Conservation (phyloP, 2,797 vertebrate genomes). For the Gila robusta region DNA sequence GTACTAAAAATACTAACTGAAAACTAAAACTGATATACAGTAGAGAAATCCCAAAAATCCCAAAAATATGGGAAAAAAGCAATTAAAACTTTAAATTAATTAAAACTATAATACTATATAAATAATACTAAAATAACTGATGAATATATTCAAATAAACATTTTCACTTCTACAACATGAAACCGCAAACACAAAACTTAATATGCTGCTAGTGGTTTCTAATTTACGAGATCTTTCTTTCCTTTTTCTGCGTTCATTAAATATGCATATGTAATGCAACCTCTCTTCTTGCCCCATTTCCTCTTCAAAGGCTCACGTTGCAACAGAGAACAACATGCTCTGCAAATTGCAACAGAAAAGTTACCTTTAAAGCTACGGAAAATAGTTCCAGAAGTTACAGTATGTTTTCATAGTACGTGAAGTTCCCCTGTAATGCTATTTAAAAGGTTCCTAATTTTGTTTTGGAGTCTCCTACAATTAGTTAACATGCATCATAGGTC, state of each 20-base stretch:
- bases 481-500: too few relatives aligned
- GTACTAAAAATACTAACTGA: neutral
- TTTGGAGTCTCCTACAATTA: neutral
- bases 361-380: neutral
- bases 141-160: neutral
- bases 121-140: neutral
- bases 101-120: neutral
- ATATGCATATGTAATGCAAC: slow-evolving; percentile 52
- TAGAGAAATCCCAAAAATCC: neutral
- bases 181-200: neutral
- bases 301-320: neutral
- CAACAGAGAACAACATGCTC: slow-evolving; percentile 17
- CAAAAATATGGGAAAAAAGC: neutral
- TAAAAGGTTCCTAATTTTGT: neutral
- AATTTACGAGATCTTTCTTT: neutral
- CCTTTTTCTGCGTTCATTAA: slow-evolving; percentile 54
- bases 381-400: neutral
- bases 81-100: neutral
- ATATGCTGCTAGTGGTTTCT: neutral
- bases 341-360: neutral
- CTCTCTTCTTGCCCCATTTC: neutral
- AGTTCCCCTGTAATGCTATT: neutral
- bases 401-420: neutral
- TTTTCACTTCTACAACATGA: neutral
- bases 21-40: neutral